Percentiles rank a stretch among this genome's conserved stretches.
Evolutionary conservation across 2,797 vertebrate species (phyloP).

Genomic region (Sitta carolinensis): DNA sequence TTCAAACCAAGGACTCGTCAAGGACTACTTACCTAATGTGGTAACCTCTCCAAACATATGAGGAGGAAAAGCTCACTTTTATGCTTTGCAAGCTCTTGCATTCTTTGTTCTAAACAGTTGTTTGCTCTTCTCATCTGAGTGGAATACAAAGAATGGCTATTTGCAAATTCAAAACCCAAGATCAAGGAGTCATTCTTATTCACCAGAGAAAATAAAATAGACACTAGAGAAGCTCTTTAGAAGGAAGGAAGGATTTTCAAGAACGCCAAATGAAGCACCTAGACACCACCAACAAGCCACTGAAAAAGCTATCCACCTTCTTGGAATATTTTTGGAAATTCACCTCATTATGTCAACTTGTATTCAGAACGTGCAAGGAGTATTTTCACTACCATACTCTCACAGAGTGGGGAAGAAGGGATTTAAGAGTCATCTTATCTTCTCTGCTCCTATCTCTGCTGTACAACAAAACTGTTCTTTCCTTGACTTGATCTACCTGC

Average conservation of each 20-base stretch:
- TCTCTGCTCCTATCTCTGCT: neutral
- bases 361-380: neutral
- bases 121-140: neutral
- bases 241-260: neutral
- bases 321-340: conserved; percentile 20
- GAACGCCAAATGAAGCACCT: neutral
- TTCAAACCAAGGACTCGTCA: neutral
- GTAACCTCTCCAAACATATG: neutral
- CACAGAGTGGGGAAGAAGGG: neutral
- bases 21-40: neutral
- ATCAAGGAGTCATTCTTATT: neutral
- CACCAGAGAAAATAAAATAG: neutral
- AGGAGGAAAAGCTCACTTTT: neutral
- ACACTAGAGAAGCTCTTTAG: neutral
- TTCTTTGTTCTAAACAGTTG: neutral
- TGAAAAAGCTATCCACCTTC: neutral
- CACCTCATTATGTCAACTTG: neutral
- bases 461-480: neutral
- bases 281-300: neutral
- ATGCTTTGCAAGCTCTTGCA: neutral
- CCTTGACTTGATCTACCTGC: neutral
- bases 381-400: neutral
- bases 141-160: neutral
- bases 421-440: neutral
- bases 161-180: neutral